These are phyloP conservation scores for Cyclopterus lumpus DNA, from an alignment of 2,797 vertebrate genomes.

Conservation along the genomic window DNA sequence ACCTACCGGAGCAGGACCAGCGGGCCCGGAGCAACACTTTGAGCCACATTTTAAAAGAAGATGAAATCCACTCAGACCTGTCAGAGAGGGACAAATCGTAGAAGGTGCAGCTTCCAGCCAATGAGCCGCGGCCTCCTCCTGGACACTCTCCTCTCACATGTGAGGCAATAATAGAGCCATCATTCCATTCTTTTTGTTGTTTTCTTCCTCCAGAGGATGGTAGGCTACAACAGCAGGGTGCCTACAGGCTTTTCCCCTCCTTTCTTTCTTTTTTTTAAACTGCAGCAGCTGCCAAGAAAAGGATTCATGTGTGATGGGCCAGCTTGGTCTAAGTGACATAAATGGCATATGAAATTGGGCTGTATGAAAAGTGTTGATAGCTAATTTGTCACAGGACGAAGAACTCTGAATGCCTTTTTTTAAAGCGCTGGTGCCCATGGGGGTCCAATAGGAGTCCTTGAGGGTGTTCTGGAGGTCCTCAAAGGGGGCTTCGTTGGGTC, in stretches of 20 bases:
- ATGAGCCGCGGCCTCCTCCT: slow-evolving; percentile 42
- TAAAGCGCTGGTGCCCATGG: slow-evolving; percentile 26
- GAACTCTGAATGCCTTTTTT: slow-evolving; percentile 70
- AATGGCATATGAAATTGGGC: slow-evolving; percentile 69
- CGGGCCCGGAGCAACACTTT: slow-evolving; percentile 16
- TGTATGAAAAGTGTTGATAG: slow-evolving; percentile 58
- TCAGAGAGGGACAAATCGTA: slow-evolving; percentile 30
- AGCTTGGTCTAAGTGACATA: slow-evolving; percentile 68
- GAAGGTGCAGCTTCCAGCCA: slow-evolving; percentile 44
- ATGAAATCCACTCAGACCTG: slow-evolving; percentile 29
- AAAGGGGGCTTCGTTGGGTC: slow-evolving; percentile 15
- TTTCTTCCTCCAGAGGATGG: slow-evolving; percentile 31
- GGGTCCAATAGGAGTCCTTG: slow-evolving; percentile 22
- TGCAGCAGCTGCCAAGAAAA: slow-evolving; percentile 70
- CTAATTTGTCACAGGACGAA: slow-evolving; percentile 61
- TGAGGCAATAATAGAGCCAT: slow-evolving; percentile 62
- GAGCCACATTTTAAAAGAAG: slow-evolving; percentile 21
- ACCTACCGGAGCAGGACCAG: slow-evolving; percentile 3
- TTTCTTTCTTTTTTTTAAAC: not conserved
- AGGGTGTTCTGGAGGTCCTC: slow-evolving; percentile 24
- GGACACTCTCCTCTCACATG: slow-evolving; percentile 46
- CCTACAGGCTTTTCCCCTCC: slow-evolving; percentile 43
- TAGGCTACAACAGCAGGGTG: slow-evolving; percentile 65
- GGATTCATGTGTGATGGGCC: slow-evolving; percentile 56
- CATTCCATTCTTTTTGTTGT: slow-evolving; percentile 50